phyloP scores from a whole-genome alignment of 2,113 vertebrate species.

The Esox niger region DNA sequence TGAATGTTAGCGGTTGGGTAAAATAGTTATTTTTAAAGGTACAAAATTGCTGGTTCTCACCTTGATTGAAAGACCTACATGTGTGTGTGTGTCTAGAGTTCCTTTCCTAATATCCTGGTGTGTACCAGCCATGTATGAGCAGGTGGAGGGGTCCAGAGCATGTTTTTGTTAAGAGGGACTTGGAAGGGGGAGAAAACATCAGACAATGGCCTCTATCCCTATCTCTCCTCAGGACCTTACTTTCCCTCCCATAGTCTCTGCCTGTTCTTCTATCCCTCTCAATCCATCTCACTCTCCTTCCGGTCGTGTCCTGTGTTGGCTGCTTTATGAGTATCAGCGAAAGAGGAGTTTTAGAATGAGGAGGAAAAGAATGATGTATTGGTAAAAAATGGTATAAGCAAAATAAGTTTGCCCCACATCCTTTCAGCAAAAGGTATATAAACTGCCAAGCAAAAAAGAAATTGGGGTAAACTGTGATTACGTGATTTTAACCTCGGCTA shows the following conservation, averaged over 20 bases:
- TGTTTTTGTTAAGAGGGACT: constrained; percentile 61
- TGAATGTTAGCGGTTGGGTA: too few relatives aligned
- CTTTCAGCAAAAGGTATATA: too few relatives aligned
- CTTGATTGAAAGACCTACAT: background rate
- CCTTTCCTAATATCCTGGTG: background rate
- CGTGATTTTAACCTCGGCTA: too few relatives aligned
- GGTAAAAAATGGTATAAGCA: too few relatives aligned
- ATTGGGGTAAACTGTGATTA: too few relatives aligned
- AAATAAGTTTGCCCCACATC: too few relatives aligned
- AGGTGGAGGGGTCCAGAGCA: constrained; percentile 49
- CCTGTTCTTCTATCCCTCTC: background rate
- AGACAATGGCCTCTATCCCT: constrained; percentile 25
- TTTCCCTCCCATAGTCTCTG: background rate
- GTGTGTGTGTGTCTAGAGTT: background rate
- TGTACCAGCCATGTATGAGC: background rate
- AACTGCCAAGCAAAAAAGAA: too few relatives aligned
- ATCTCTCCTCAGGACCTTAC: background rate
- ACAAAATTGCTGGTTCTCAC: too few relatives aligned
- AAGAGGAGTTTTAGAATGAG: background rate
- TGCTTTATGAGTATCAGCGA: background rate
- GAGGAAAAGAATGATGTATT: too few relatives aligned
- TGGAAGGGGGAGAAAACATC: constrained; percentile 55
- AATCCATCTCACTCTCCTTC: constrained; percentile 1
- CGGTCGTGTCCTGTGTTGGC: constrained; percentile 1
- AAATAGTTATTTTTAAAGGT: too few relatives aligned